Base-by-base conservation (phyloP, 1,140 invertebrate genomes). In the Harpegnathos saltator region DNA sequence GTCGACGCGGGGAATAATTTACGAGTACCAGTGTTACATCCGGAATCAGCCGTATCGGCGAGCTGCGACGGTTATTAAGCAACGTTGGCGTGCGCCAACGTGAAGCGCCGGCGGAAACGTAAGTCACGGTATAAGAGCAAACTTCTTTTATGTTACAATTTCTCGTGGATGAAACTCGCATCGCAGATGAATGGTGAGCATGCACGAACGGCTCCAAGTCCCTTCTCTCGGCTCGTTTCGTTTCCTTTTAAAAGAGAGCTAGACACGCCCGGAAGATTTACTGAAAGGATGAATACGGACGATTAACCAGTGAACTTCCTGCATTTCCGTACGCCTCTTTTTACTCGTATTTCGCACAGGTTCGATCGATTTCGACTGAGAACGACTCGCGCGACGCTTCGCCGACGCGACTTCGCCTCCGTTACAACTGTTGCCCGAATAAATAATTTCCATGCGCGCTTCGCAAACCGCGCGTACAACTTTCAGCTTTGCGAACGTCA, bases 241-340 rank as follows among this genome's bases (percentile, higher is more conserved):
- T 59, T 80, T 58, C 52, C 75, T 71, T 58, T 80, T 80, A 80
- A 80, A 80, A 71, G 65, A 15, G 33, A 59, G 24, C 48, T 38
- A 77, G 50, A 77, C 62, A 24, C 29, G 48, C 29, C 50, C 24
- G 38, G 38, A 71, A 80, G 75, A 80, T 80, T 80, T 80, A 69
- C 54, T 56, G 75, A 80, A 71, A 71, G 75, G 63, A 58, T 80
- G 75, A 80, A 80, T 80, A 80, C 75, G 75, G 65, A 80, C 75
- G 75, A 80, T 80, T 80, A 80, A 80, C 75, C 75, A 80, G 65
- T 80, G 65, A 80, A 80, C 71, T 71, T 69, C 75, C 38, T 80
- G 75, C 52, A 80, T 80, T 80, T 80, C 65, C 65, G 75, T n/a
- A 44, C 17, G 24, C n/a, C 22, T 1, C 54, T 80, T 80, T 80